Evolutionary conservation across 53 echinoderm and acorn worm genomes (phyloP), one percentile per base, ranked within the genome.

Genomic region (Antedon mediterranea): DNA sequence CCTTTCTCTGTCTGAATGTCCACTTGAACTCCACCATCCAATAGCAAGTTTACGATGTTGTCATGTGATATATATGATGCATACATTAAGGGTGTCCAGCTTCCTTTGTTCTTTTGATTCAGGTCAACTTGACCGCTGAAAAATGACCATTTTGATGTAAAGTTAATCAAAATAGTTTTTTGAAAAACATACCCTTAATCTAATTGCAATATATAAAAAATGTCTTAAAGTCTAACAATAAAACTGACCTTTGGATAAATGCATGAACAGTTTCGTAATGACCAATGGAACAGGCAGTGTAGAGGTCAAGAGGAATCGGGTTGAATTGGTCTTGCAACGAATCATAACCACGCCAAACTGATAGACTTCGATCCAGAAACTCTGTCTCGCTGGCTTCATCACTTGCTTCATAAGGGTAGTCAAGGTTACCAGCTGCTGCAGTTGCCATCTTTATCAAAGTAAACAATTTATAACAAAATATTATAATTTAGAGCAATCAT

Each of bases 301-400:
- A 84, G 74, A 98, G 85, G 81, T 98, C 98, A 75, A 98, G 78
- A 6, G 90, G 98, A 31, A 93, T 83, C n/a, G 93, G 92, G 74
- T 90, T 83, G 83, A 90, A 92, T 71, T 82, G 71, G 4, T 87
- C 87, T 29, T 81, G 32, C 29, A 89, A 72, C 8, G 80, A 83
- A 76, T 80, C 80, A 88, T 93, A 92, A 13, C 98, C 98, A 75
- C 83, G 86, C 98, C 98, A 98, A 85, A 89, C 90, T 11, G 98
- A 98, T 75, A 98, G 85, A 78, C 93, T 93, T 81, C 83, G 85
- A 71, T 98, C 93, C 78, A 98, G 83, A 23, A 98, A 85, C 75
- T 98, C 98, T 0, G 98, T 93, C 71, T 98, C 98, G 73, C 98
- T 98, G 15, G 98, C 93, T 34, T 97, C 92, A 81, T 97, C 97